phyloP scores from a whole-genome alignment of 1,140 invertebrate species.

The Sweltsa coloradensis region DNA sequence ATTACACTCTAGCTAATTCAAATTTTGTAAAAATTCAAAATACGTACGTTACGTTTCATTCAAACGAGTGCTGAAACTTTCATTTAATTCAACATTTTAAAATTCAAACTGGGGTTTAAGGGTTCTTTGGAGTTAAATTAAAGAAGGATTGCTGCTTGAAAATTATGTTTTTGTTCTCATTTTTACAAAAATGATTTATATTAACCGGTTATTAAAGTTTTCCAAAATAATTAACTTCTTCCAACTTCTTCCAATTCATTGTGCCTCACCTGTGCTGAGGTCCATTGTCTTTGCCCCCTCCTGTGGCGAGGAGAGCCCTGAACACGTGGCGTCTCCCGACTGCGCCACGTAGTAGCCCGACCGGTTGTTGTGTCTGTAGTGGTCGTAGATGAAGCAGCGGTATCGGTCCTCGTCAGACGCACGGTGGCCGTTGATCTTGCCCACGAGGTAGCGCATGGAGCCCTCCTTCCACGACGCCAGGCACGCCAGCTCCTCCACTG shows the following conservation, averaged over 20 bases:
- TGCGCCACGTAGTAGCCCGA: slow-evolving; percentile 51
- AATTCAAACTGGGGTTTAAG: too few species aligned
- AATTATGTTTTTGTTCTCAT: too few species aligned
- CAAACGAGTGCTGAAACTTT: too few species aligned
- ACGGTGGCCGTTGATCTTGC: slow-evolving; percentile 40
- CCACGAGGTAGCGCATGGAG: slow-evolving; percentile 65
- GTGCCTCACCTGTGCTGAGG: slow-evolving; percentile 47
- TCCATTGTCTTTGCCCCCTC: slow-evolving; percentile 52
- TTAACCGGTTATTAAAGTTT: too few species aligned
- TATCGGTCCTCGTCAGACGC: slow-evolving; percentile 45
- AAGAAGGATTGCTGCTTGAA: too few species aligned
- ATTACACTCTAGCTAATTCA: too few species aligned
- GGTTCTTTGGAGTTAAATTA: too few species aligned
- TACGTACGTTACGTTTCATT: too few species aligned
- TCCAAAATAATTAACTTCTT: not conserved
- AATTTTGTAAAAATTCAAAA: too few species aligned
- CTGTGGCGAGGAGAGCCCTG: slow-evolving; percentile 47
- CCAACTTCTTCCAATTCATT: not conserved
- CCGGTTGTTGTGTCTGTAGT: slow-evolving; percentile 15
- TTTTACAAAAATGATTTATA: too few species aligned
- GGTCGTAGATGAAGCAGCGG: slow-evolving; percentile 52
- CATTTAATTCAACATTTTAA: too few species aligned
- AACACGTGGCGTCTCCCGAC: slow-evolving; percentile 71
- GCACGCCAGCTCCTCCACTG: slow-evolving; percentile 72
- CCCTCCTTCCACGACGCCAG: slow-evolving; percentile 77